Base-by-base conservation (phyloP, 2,113 vertebrate genomes). In the Tupaia tana region DNA sequence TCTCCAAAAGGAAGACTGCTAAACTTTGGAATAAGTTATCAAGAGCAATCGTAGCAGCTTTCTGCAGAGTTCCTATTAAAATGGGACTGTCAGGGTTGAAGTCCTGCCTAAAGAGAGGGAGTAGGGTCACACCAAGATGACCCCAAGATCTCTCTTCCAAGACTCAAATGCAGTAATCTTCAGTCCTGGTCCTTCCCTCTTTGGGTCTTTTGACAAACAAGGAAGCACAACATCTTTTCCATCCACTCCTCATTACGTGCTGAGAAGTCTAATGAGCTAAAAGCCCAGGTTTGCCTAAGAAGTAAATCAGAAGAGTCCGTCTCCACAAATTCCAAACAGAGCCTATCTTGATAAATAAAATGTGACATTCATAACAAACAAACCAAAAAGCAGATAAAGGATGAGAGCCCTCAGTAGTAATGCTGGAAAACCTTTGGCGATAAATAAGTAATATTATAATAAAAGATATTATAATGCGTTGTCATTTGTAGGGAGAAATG, bases 401-500 rank as follows among this genome's bases (percentile, higher is more conserved):
- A 98, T 90, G 82, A 98, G 92, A 91, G 94, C 86, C 89, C 96
- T 89, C 27, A 34, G 91, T 89, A 94, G 75, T 43, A 54, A 95
- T n/a, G 88, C 94, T 87, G 52, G 15, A 90, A 97, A 95, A 82
- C n/a, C 63, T 78, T 27, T 81, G 0, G 92, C 2, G 9, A 96
- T 97, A 96, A 96, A 97, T 96, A 94, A 93, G 97, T 96, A 63
- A 97, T 86, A 96, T 95, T 94, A 94, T 75, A 97, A 98, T 94
- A 96, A 91, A 97, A 96, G 56, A 97, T 89, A 97, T 97, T 97
- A 91, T 59, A 97, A 97, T 88, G 86, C 19, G 0, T n/a, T 98
- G 96, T 96, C 97, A 94, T 94, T 78, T 73, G 89, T 86, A 83
- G 83, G 89, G 96, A 90, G 94, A 43, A 94, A 24, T 78, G 92